phyloP scores from a whole-genome alignment of 2,113 vertebrate genomes.

The Serilophus lunatus region DNA sequence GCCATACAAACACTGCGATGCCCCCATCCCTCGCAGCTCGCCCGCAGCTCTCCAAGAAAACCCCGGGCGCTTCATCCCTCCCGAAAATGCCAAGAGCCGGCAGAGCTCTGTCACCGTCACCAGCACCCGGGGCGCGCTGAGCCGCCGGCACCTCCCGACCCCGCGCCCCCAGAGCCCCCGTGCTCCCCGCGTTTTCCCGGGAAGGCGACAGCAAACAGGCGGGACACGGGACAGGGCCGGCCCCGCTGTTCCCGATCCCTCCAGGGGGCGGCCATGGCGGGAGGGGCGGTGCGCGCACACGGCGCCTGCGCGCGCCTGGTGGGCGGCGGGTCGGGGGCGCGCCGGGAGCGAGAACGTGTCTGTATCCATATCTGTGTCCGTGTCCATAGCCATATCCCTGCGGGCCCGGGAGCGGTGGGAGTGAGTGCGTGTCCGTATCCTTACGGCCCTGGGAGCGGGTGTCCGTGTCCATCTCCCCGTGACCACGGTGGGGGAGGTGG shows the following conservation, averaged over 20 bases:
- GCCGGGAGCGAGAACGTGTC: neutral
- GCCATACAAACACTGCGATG: rapidly evolving
- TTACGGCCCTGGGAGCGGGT: too few species aligned
- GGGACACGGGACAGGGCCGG: too few species aligned
- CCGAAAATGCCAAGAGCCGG: rapidly evolving
- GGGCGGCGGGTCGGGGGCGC: neutral
- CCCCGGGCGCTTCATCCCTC: rapidly evolving
- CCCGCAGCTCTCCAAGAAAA: neutral
- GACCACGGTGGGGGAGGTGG: too few species aligned
- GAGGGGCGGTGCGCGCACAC: neutral
- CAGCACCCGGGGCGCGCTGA: rapidly evolving
- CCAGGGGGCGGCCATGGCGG: rapidly evolving
- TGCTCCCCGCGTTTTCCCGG: neutral
- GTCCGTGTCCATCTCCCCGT: too few species aligned
- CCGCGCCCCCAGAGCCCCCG: neutral
- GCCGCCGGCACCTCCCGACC: neutral
- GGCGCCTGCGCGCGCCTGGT: neutral
- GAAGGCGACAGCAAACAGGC: neutral
- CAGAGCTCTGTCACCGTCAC: neutral
- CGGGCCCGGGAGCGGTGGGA: too few species aligned
- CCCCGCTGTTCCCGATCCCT: neutral
- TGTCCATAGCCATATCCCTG: too few species aligned
- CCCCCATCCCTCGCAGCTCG: neutral
- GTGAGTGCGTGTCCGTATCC: too few species aligned
- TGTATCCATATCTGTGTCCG: neutral